Percentiles rank a stretch among this genome's conserved stretches.
phyloP scores from a whole-genome alignment of 1,140 invertebrate genomes.

The Doryteuthis pealeii region DNA sequence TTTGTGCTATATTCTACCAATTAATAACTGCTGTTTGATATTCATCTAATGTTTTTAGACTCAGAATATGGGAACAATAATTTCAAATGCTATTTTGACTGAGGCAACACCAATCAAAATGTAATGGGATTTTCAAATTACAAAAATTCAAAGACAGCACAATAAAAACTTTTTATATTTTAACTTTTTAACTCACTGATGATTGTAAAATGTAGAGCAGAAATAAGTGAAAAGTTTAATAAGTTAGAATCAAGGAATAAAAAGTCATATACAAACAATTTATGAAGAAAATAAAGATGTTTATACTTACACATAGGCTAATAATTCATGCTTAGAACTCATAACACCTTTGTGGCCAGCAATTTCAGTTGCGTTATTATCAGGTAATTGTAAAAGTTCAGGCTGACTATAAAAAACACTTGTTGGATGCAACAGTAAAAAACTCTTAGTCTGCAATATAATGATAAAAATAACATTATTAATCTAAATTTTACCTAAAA shows the following conservation, averaged over 20 bases:
- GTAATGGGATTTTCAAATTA: too few relatives aligned
- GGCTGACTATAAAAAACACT: constrained; percentile 83
- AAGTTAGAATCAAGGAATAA: neutral
- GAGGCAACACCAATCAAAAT: too few relatives aligned
- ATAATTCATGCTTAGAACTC: constrained; percentile 82
- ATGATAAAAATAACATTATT: neutral
- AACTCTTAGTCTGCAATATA: constrained; percentile 71
- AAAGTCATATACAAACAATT: neutral
- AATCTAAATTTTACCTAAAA: too few relatives aligned
- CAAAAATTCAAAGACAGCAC: too few relatives aligned
- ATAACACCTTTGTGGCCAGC: constrained; percentile 58
- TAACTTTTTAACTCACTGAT: neutral
- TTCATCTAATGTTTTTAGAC: too few relatives aligned
- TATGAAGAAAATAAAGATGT: neutral
- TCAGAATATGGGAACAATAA: too few relatives aligned
- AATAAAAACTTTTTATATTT: neutral
- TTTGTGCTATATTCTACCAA: too few relatives aligned
- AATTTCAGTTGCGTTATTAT: constrained; percentile 53
- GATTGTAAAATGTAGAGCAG: neutral
- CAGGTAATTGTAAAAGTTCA: constrained; percentile 76
- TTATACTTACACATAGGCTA: constrained; percentile 80
- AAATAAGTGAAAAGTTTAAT: neutral
- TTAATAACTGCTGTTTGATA: too few relatives aligned
- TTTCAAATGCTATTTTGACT: too few relatives aligned
- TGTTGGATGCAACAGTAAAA: constrained; percentile 87